Conservation (phyloP, 2,797 vertebrate species). For the Lateolabrax maculatus region DNA sequence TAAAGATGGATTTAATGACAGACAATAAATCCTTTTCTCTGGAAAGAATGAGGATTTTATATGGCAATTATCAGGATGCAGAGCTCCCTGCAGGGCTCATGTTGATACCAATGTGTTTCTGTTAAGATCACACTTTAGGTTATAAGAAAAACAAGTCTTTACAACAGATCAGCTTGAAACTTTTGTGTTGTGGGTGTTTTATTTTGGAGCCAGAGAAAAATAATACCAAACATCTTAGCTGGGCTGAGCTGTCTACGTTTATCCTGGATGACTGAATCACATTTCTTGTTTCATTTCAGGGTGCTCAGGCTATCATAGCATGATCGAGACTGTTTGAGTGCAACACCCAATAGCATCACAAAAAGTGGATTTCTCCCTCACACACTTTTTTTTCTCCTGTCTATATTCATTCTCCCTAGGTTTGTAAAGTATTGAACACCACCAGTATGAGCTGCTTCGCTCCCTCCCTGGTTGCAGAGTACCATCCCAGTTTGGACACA, state of each 20-base stretch:
- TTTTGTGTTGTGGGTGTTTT: slow-evolving; percentile 11
- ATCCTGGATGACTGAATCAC: slow-evolving; percentile 41
- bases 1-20: slow-evolving; percentile 71
- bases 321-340: slow-evolving; percentile 25
- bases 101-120: slow-evolving; percentile 46
- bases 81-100: slow-evolving; percentile 25
- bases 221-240: slow-evolving; percentile 6
- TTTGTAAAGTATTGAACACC: slow-evolving; percentile 93
- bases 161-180: not conserved
- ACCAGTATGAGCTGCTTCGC: slow-evolving; percentile 94
- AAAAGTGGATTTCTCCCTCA: slow-evolving; percentile 13
- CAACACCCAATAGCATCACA: slow-evolving; percentile 14
- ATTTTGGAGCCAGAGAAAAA: slow-evolving; percentile 24
- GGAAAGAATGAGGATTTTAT: slow-evolving; percentile 59
- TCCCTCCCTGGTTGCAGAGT: slow-evolving; percentile 90
- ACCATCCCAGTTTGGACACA: slow-evolving; percentile 89
- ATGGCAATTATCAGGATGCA: slow-evolving; percentile 51
- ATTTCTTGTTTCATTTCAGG: slow-evolving; percentile 56
- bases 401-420: slow-evolving; percentile 74
- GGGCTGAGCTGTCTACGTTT: slow-evolving; percentile 2
- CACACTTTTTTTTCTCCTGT: not conserved
- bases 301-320: slow-evolving; percentile 20
- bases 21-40: slow-evolving; percentile 55
- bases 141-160: slow-evolving; percentile 44
- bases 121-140: slow-evolving; percentile 50